Evolutionary conservation across 2,797 vertebrate species (phyloP).

Genomic region (Columba guinea): DNA sequence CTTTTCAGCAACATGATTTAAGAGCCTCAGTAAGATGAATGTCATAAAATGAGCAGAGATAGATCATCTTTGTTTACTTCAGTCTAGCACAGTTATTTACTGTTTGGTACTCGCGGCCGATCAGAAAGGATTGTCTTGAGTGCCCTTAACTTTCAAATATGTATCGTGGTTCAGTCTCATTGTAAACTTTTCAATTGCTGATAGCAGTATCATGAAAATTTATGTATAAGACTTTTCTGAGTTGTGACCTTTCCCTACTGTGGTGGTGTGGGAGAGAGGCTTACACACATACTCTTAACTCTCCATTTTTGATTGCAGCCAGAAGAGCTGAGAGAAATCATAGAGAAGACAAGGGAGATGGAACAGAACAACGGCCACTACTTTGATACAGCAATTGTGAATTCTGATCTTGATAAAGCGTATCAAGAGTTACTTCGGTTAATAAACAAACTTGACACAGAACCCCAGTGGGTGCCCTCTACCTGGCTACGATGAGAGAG

Average conservation of each 20-base stretch:
- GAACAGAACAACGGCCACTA: conserved; percentile 96
- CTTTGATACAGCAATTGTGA: conserved; percentile 94
- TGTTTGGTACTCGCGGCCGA: background rate
- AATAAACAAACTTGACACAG: conserved; percentile 98
- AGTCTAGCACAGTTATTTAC: background rate
- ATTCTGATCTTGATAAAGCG: conserved; percentile 93
- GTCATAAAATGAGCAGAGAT: background rate
- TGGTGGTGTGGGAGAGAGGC: background rate
- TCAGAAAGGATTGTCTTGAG: background rate
- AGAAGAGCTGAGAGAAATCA: conserved; percentile 94
- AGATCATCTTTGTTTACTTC: background rate
- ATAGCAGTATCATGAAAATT: background rate
- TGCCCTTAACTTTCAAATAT: background rate
- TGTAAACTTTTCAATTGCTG: background rate
- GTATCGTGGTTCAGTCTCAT: background rate
- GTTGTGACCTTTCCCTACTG: background rate
- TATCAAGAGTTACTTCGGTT: conserved; percentile 91
- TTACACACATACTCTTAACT: background rate
- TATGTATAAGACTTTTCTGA: background rate
- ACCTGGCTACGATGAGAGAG: conserved; percentile 90
- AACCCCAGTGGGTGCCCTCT: conserved; percentile 97
- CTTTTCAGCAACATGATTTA: background rate
- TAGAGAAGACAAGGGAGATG: conserved; percentile 97
- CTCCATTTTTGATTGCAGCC: conserved; percentile 78
- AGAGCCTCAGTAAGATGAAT: background rate